These are phyloP conservation scores for Antitype chi DNA, from an alignment of 2,888 invertebrate species.

Conservation along the genomic window DNA sequence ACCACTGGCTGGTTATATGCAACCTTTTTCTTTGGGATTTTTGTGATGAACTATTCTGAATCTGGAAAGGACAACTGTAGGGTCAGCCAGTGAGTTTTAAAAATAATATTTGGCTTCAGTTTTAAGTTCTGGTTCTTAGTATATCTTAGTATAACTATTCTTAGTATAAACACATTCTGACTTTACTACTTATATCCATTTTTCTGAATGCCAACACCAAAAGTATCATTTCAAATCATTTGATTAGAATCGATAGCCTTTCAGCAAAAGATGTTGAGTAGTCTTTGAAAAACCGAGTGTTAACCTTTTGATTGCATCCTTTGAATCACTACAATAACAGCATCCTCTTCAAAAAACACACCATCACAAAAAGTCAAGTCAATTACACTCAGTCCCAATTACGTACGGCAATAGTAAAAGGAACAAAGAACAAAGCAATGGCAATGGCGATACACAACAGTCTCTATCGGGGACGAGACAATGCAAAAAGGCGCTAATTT, in stretches of 20 bases:
- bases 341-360: constrained; percentile 26
- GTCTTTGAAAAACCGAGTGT: neutral
- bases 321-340: neutral
- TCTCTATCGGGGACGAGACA: constrained; percentile 82
- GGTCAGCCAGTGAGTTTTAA: neutral
- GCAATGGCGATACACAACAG: constrained; percentile 75
- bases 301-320: neutral
- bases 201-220: neutral
- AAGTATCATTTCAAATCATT: neutral
- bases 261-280: neutral
- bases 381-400: constrained; percentile 68
- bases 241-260: neutral
- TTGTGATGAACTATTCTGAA: too few species aligned
- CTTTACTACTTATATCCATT: neutral
- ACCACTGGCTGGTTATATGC: too few species aligned
- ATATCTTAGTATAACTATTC: too few species aligned
- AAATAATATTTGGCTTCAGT: neutral
- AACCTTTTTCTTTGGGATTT: too few species aligned
- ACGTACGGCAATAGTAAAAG: constrained; percentile 64
- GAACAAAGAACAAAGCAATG: constrained; percentile 65
- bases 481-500: constrained; percentile 91
- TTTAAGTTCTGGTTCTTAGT: neutral
- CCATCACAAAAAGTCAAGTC: constrained; percentile 56
- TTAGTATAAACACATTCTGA: neutral
- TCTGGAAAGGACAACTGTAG: too few species aligned